Evolutionary conservation across 64 coral and sea anemone species (phyloP).

Genomic region (Dendronephthya gigantea): DNA sequence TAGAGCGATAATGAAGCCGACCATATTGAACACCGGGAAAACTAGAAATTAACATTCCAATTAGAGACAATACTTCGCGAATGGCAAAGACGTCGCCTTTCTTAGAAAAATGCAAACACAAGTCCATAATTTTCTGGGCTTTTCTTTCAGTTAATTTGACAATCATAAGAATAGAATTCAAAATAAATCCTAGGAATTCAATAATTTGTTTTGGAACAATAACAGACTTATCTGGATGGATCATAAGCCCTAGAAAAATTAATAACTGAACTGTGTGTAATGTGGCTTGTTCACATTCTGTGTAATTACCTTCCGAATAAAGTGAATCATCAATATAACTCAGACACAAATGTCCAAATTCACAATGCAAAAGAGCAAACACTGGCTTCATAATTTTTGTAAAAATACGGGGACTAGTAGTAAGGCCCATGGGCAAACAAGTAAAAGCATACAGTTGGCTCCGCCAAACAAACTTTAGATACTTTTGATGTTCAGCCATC

Average conservation of each 20-base stretch:
- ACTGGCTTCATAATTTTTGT: slow-evolving; percentile 53
- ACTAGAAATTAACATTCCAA: slow-evolving; percentile 1
- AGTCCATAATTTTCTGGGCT: slow-evolving; percentile 23
- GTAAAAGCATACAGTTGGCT: slow-evolving; percentile 41
- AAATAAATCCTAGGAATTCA: too few relatives aligned
- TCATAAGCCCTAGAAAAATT: slow-evolving; percentile 26
- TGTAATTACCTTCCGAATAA: neutral
- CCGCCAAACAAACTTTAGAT: slow-evolving; percentile 52
- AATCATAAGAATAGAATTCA: slow-evolving; percentile 23
- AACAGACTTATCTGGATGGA: slow-evolving; percentile 34
- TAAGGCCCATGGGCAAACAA: slow-evolving; percentile 42
- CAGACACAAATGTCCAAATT: slow-evolving; percentile 31
- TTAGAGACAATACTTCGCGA: too few relatives aligned
- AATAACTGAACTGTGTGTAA: too few relatives aligned
- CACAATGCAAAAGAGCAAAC: slow-evolving; percentile 11
- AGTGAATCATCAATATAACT: slow-evolving; percentile 44
- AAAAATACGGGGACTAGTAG: slow-evolving; percentile 49
- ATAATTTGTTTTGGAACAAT: slow-evolving; percentile 16
- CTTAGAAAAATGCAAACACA: neutral
- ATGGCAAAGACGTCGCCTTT: too few relatives aligned
- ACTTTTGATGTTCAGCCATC: slow-evolving; percentile 33
- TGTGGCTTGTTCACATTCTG: slow-evolving; percentile 7
- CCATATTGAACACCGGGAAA: slow-evolving; percentile 38
- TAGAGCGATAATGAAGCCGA: neutral
- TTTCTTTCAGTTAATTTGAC: slow-evolving; percentile 11